These are phyloP conservation scores for Platyscapa corneri DNA, from an alignment of 1,140 invertebrate genomes.

Conservation along the genomic window DNA sequence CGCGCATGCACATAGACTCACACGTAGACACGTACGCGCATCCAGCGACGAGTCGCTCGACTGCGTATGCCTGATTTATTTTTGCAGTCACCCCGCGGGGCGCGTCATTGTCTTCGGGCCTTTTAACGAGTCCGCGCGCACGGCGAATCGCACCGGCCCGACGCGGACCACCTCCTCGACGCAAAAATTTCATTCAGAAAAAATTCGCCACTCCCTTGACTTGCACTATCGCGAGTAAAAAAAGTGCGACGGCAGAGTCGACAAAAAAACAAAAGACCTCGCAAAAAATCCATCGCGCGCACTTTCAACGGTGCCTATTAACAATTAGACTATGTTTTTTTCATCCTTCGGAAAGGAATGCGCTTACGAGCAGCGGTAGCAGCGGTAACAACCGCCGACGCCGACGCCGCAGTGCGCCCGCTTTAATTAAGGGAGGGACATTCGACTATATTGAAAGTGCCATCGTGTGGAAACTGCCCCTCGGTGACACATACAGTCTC, in stretches of 20 bases:
- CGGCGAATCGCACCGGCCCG: conserved; percentile 24
- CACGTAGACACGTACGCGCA: neutral
- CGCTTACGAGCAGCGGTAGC: neutral
- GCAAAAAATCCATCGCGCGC: conserved; percentile 9
- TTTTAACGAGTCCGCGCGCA: conserved; percentile 57
- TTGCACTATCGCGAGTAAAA: conserved; percentile 14
- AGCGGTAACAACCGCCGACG: neutral
- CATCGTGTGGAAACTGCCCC: conserved; percentile 44
- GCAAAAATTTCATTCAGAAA: conserved; percentile 19
- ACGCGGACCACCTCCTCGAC: conserved; percentile 33
- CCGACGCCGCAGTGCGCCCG: neutral
- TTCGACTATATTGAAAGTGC: conserved; percentile 39
- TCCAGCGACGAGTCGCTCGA: conserved; percentile 34
- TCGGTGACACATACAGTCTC: conserved; percentile 24
- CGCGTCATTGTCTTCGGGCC: conserved; percentile 59
- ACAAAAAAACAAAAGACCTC: conserved; percentile 21
- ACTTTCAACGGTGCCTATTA: conserved; percentile 38
- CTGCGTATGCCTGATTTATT: conserved; percentile 60
- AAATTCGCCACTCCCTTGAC: conserved; percentile 50
- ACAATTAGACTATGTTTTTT: conserved; percentile 33
- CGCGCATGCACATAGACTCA: neutral
- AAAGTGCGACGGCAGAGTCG: neutral
- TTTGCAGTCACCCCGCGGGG: conserved; percentile 60
- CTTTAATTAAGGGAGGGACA: conserved; percentile 53
- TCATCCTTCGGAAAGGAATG: neutral